Percentiles rank a stretch among this genome's conserved stretches.
Evolutionary conservation across 2,888 invertebrate genomes (phyloP).

Genomic region (Andrena fulva): DNA sequence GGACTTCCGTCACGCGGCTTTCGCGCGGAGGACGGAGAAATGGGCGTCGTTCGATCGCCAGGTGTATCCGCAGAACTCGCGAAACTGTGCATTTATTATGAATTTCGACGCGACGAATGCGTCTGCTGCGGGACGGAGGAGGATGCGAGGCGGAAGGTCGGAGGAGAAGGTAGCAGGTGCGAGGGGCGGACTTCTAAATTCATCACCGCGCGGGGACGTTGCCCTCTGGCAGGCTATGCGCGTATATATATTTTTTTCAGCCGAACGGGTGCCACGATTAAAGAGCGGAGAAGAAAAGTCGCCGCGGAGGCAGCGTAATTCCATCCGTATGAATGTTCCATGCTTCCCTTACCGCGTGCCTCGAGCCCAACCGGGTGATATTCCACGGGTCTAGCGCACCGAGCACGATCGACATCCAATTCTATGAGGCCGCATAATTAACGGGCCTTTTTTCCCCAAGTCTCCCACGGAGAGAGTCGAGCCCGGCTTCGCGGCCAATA

Average conservation of each 20-base stretch:
- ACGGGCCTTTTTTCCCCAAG: conserved; percentile 39
- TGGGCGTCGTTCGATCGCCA: background rate
- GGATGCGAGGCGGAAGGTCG: background rate
- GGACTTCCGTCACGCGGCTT: too few species aligned
- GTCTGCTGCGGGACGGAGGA: conserved; percentile 40
- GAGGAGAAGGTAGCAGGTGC: conserved; percentile 28
- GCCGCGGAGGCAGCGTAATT: conserved; percentile 65
- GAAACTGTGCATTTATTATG: conserved; percentile 64
- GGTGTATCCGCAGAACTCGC: conserved; percentile 37
- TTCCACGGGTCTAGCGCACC: conserved; percentile 24
- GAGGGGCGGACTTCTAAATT: conserved; percentile 68
- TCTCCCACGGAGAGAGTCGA: conserved; percentile 7
- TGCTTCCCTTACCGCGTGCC: conserved; percentile 57
- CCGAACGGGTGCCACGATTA: conserved; percentile 62
- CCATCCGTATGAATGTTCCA: conserved; percentile 67
- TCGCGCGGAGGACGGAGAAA: background rate
- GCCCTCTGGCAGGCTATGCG: conserved; percentile 50
- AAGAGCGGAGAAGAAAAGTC: conserved; percentile 69
- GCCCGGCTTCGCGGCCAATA: conserved; percentile 6
- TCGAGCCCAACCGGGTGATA: conserved; percentile 32
- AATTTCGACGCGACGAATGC: conserved; percentile 64
- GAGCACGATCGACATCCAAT: conserved; percentile 56
- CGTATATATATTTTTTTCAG: conserved; percentile 61
- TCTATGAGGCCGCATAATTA: conserved; percentile 54
- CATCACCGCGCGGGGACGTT: conserved; percentile 67